Conservation (phyloP, 2,888 invertebrate species). For the Parelbella ahira region DNA sequence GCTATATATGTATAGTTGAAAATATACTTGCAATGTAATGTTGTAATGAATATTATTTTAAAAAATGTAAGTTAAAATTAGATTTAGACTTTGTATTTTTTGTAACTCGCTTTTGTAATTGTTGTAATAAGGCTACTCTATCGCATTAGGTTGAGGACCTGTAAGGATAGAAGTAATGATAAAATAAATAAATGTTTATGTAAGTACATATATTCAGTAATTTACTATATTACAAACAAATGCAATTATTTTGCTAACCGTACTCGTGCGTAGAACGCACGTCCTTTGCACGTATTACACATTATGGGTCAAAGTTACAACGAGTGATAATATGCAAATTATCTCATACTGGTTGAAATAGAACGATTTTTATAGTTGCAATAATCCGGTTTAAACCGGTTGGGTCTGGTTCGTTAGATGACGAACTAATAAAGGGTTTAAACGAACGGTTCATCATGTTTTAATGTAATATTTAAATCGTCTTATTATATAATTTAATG, state of each 20-base stretch:
- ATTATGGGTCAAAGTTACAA: conserved; percentile 71
- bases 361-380: conserved; percentile 41
- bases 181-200: too few species aligned
- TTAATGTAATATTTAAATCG: too few species aligned
- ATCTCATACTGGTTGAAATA: conserved; percentile 39
- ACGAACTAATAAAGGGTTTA: conserved; percentile 14
- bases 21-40: too few species aligned
- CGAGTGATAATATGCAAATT: conserved; percentile 47
- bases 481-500: too few species aligned
- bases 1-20: too few species aligned
- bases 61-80: too few species aligned
- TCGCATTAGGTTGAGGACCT: not conserved
- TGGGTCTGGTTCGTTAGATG: conserved; percentile 26
- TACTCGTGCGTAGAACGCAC: conserved; percentile 34
- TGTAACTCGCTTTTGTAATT: too few species aligned
- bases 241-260: conserved; percentile 2
- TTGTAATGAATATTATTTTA: too few species aligned
- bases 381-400: conserved; percentile 28
- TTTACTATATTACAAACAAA: too few species aligned
- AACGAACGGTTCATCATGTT: conserved; percentile 6
- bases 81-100: too few species aligned
- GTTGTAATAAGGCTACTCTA: too few species aligned
- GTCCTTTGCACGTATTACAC: conserved; percentile 57
- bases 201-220: too few species aligned
- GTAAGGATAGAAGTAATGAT: not conserved